Evolutionary conservation across 2,113 vertebrate genomes (phyloP), one percentile per base, ranked within the genome.

Genomic region (Synchiropus splendidus): DNA sequence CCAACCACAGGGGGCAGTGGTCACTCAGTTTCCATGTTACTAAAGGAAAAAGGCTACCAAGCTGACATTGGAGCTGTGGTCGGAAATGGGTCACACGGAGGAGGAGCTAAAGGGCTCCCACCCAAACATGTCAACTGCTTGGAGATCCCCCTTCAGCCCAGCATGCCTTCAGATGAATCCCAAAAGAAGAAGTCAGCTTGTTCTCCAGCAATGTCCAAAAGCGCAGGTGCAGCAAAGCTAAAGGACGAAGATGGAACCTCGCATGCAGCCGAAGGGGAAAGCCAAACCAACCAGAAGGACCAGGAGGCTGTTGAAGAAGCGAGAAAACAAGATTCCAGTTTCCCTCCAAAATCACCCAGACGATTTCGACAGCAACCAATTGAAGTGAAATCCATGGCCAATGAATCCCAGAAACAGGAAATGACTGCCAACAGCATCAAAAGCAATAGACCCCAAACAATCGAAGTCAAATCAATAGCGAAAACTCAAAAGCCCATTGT

Each of bases 11-110:
- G 51, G 13, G 45, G 59, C 36, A 62, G 61, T 46, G 70, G 80
- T 12, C 83, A 85, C 51, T 85, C 83, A 2, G 83, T 88, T 33
- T 87, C 84, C 18, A 85, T 83, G 83, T 53, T 88, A 34, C 12
- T 83, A 39, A 88, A 84, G 58, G 86, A 86, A 44, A 88, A 88
- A 63, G 85, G 84, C 21, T 87, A 82, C 67, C 86, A 87, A 42
- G 86, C 86, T 49, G 85, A 88, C 34, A 87, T 88, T 42, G 86
- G 86, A 48, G 64, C 80, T 45, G 64, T 83, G 38, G 58, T 86
- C 9, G 73, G 77, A 27, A 76, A 83, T 8, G 45, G 50, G 33
- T 54, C 70, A 18, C 72, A 55, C 45, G 56, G 51, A 27, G 32
- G 31, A 42, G 57, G 9, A 46, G 56, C 16, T 27, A 66, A 48